phyloP scores from a whole-genome alignment of 1,140 invertebrate species.

The Psix sp. region DNA sequence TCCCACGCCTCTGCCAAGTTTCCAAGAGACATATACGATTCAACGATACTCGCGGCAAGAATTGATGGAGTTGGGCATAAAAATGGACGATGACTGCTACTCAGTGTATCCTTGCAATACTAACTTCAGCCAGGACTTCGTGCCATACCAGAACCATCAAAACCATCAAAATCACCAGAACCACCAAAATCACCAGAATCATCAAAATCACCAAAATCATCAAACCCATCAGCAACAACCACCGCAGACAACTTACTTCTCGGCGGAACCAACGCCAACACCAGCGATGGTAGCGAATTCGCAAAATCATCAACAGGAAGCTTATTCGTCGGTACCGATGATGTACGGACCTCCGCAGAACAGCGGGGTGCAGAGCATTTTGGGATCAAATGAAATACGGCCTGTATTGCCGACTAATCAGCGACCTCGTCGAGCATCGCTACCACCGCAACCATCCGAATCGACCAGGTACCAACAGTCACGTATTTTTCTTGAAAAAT shows the following conservation, averaged over 20 bases:
- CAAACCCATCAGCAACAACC: constrained; percentile 56
- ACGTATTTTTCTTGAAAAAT: no score
- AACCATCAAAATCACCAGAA: constrained; percentile 68
- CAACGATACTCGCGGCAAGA: constrained; percentile 80
- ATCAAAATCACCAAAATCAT: constrained; percentile 71
- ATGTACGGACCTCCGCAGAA: constrained; percentile 67
- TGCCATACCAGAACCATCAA: constrained; percentile 80
- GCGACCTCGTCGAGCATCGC: constrained; percentile 83
- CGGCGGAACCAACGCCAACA: constrained; percentile 63
- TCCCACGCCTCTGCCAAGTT: constrained; percentile 85
- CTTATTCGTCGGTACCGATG: constrained; percentile 66
- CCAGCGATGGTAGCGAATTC: constrained; percentile 56
- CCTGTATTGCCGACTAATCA: constrained; percentile 74
- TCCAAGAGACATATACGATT: constrained; percentile 90
- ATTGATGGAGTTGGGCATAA: constrained; percentile 80
- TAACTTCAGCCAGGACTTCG: constrained; percentile 78
- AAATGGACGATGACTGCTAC: constrained; percentile 88
- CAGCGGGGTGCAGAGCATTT: constrained; percentile 45
- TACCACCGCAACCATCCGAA: constrained; percentile 86
- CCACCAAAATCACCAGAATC: constrained; percentile 80
- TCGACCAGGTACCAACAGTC: constrained; percentile 83
- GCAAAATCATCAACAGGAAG: constrained; percentile 64
- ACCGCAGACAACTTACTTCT: constrained; percentile 63
- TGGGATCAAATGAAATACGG: constrained; percentile 75
- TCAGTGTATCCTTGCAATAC: constrained; percentile 77